Percentiles rank a stretch among this genome's conserved stretches.
phyloP scores from a whole-genome alignment of 2,888 invertebrate genomes.

The Spicauda simplicius region DNA sequence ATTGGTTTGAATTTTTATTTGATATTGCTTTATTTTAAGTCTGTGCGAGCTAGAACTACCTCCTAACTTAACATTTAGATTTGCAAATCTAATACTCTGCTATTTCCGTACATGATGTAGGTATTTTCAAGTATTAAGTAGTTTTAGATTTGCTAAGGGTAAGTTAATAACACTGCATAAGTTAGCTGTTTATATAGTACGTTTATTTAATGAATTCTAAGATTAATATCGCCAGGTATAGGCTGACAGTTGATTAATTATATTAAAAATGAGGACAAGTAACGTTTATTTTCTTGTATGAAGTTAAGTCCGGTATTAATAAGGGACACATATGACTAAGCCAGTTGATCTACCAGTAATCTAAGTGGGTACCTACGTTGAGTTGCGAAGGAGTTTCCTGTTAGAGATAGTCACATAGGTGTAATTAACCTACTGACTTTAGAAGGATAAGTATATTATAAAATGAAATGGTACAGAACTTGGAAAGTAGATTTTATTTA shows the following conservation, averaged over 20 bases:
- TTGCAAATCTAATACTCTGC: too few relatives aligned
- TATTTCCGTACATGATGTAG: too few relatives aligned
- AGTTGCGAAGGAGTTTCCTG: not conserved
- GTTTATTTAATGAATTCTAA: not conserved
- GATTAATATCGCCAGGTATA: not conserved
- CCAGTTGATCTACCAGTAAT: slow-evolving; percentile 9
- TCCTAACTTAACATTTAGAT: too few relatives aligned
- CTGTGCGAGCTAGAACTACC: too few relatives aligned
- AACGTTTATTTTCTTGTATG: not conserved
- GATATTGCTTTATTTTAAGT: too few relatives aligned
- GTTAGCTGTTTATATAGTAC: too few relatives aligned
- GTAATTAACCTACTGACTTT: slow-evolving; percentile 4
- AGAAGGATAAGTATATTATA: slow-evolving; percentile 1
- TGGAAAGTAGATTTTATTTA: too few relatives aligned
- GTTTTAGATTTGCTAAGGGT: too few relatives aligned
- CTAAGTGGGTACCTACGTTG: slow-evolving; percentile 1
- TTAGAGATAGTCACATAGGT: not conserved
- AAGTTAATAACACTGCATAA: too few relatives aligned
- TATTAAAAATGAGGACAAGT: slow-evolving; percentile 3
- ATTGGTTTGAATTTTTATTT: too few relatives aligned
- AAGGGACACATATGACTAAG: slow-evolving; percentile 11
- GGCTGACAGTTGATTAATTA: not conserved
- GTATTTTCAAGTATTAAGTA: too few relatives aligned
- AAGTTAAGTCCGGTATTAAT: slow-evolving; percentile 8
- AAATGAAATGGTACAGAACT: too few relatives aligned